Conservation (phyloP, 2,888 invertebrate genomes). For the Nineta flava region DNA sequence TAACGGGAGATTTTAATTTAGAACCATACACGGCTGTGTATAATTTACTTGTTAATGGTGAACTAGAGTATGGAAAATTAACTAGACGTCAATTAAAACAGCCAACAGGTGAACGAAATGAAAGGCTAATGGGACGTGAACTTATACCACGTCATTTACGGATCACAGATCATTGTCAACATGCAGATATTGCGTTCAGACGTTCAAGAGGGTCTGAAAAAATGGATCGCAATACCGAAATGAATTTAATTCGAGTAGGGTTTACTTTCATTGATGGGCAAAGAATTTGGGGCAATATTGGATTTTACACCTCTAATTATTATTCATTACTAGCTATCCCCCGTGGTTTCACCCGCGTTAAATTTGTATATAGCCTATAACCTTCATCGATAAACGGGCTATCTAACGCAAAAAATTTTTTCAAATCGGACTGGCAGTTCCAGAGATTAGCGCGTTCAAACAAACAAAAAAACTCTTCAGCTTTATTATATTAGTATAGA, state of each 20-base stretch:
- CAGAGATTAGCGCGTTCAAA: too few relatives aligned
- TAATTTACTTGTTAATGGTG: conserved; percentile 47
- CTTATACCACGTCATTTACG: conserved; percentile 24
- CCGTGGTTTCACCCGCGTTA: too few relatives aligned
- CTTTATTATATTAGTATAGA: too few relatives aligned
- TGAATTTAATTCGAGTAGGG: conserved; percentile 19
- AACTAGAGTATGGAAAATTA: conserved; percentile 31
- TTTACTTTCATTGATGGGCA: conserved; percentile 9
- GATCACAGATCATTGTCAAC: conserved; percentile 31
- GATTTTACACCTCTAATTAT: too few relatives aligned
- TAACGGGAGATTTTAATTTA: conserved; percentile 90
- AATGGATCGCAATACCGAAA: conserved; percentile 17
- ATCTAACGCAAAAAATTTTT: too few relatives aligned
- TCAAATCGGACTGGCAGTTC: too few relatives aligned
- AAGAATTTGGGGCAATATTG: too few relatives aligned
- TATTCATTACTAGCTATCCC: too few relatives aligned
- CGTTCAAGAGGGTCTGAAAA: conserved; percentile 13
- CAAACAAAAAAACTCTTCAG: too few relatives aligned
- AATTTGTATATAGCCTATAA: too few relatives aligned
- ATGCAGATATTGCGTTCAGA: conserved; percentile 18
- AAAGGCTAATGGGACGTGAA: conserved; percentile 14
- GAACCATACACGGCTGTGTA: conserved; percentile 57
- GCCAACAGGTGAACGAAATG: neutral
- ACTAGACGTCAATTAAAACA: conserved; percentile 16
- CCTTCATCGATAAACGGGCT: too few relatives aligned